Conservation (phyloP, 2,888 invertebrate genomes). For the Furcula furcula region DNA sequence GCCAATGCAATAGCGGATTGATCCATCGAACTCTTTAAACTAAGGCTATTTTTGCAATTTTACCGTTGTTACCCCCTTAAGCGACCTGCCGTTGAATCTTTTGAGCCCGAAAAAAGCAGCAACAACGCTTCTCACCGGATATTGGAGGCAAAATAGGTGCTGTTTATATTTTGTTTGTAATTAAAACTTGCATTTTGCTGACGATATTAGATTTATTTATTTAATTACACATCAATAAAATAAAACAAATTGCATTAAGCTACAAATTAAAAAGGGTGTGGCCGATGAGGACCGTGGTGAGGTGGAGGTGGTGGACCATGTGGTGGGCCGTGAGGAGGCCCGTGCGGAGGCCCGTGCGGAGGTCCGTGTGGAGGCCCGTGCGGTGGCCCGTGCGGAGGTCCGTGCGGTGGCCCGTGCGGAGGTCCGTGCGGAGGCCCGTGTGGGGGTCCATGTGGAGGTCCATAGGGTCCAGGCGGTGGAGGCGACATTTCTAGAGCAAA, state of each 20-base stretch:
- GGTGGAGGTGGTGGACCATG: background rate
- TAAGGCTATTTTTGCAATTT: too few relatives aligned
- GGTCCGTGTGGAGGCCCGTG: conserved; percentile 8
- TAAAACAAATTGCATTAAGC: background rate
- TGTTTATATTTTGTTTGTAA: too few relatives aligned
- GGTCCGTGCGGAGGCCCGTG: conserved; percentile 7
- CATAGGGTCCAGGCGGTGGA: conserved; percentile 23
- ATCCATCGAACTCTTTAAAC: too few relatives aligned
- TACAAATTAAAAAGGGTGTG: conserved; percentile 7
- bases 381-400: conserved; percentile 6
- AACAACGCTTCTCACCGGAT: too few relatives aligned
- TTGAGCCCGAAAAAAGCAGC: too few relatives aligned
- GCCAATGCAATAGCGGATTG: too few relatives aligned
- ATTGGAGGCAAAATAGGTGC: too few relatives aligned
- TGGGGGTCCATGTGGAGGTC: conserved; percentile 9
- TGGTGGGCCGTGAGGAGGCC: conserved; percentile 3
- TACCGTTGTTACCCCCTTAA: too few relatives aligned
- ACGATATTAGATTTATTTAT: too few relatives aligned
- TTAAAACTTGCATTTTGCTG: too few relatives aligned
- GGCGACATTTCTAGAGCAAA: conserved; percentile 43
- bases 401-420: conserved; percentile 9
- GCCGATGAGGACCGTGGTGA: conserved; percentile 9
- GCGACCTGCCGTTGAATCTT: too few relatives aligned
- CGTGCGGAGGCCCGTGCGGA: conserved; percentile 6
- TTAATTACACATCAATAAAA: too few relatives aligned